Base-by-base conservation (phyloP, 2,888 invertebrate genomes). In the Odontothrips loti region DNA sequence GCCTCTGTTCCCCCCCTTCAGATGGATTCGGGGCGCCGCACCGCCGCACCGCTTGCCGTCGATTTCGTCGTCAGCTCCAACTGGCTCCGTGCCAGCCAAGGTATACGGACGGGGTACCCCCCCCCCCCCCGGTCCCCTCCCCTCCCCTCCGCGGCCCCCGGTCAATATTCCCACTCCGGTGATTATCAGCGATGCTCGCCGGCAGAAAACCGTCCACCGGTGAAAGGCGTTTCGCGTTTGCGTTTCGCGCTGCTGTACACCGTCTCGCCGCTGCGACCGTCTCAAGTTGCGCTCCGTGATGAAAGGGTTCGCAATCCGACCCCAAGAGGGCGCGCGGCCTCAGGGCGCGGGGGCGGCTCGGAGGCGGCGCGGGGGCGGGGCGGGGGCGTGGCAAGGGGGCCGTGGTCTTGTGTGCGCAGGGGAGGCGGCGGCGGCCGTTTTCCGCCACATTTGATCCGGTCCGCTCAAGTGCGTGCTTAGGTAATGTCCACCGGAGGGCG, bases 241-340 rank as follows among this genome's bases (percentile, higher is more conserved):
- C n/a, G n/a, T 6, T 2, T 6, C 34, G 34, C 34, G 58, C 58
- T 8, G 12, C n/a, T n/a, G 58, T 58, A 15, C 58, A 15, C 58
- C 58, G 58, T 10, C 15, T n/a, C 15, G 4, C 58, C 15, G 58
- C 58, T 51, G 51, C 51, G 51, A 0, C 27, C 68, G 27, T 23
- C 68, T 75, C 68, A 27, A 27, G 68, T 75, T 75, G 68, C 68
- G 23, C 27, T 23, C 3, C 68, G 68, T 75, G 68, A 27, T 75
- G 68, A 75, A 75, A 75, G 68, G 68, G 68, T 27, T 27, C 68
- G 68, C 68, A 23, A 75, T 75, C 68, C 68, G 68, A 75, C 68
- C 4, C 68, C 68, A 23, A 23, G 68, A 12, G 27, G 68, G 68
- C 23, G 51, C 51, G 51, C 20, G 10, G 51, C 51, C 15, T 17